Percentiles rank a stretch among this genome's conserved stretches.
Conservation (phyloP, 1,140 invertebrate genomes). For the Listronotus bonariensis region DNA sequence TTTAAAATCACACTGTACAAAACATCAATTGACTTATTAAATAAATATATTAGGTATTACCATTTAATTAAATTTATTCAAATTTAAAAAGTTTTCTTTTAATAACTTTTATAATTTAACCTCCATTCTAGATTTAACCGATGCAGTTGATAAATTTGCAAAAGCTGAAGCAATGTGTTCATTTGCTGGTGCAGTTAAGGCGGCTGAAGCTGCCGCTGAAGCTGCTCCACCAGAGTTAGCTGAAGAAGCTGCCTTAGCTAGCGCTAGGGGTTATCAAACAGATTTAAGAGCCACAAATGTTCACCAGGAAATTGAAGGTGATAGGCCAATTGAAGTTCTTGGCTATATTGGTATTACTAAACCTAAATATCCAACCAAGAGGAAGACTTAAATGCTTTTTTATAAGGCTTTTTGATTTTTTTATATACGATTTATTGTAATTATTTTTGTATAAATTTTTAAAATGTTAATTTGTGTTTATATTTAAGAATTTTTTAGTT, state of each 20-base stretch:
- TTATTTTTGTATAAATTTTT: too few species aligned
- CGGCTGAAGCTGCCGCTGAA: slow-evolving; percentile 54
- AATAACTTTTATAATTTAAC: too few species aligned
- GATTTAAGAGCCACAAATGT: slow-evolving; percentile 47
- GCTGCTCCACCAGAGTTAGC: slow-evolving; percentile 54
- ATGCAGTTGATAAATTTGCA: slow-evolving; percentile 53
- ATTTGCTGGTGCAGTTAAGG: slow-evolving; percentile 54
- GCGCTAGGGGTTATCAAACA: slow-evolving; percentile 50
- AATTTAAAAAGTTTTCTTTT: too few species aligned
- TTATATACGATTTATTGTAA: too few species aligned
- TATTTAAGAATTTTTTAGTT: too few species aligned
- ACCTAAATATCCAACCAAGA: slow-evolving; percentile 45
- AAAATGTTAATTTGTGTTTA: neutral
- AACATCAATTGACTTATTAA: too few species aligned
- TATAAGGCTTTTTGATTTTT: too few species aligned
- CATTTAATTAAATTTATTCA: too few species aligned
- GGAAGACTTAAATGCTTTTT: neutral
- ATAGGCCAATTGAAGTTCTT: slow-evolving; percentile 54
- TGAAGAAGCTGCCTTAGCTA: slow-evolving; percentile 55
- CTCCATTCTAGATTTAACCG: slow-evolving; percentile 45
- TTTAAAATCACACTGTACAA: too few species aligned
- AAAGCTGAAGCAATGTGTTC: slow-evolving; percentile 53
- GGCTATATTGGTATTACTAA: slow-evolving; percentile 56
- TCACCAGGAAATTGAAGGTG: slow-evolving; percentile 47
- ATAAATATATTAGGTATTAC: too few species aligned